Evolutionary conservation across 2,797 vertebrate species (phyloP).

Genomic region (Discoglossus pictus): DNA sequence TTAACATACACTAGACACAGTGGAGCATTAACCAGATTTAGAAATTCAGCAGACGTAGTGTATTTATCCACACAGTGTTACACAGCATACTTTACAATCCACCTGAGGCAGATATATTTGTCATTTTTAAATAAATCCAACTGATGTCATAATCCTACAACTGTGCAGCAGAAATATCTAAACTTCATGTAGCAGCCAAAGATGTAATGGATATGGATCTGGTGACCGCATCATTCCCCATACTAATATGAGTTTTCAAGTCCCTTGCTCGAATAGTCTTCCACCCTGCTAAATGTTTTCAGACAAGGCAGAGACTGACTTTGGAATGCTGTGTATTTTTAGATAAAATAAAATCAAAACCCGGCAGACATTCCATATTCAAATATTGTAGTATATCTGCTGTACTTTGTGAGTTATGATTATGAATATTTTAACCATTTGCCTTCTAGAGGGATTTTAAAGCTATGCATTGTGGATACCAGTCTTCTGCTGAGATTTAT

Average conservation of each 20-base stretch:
- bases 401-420: too few species aligned
- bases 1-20: conserved; percentile 14
- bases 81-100: conserved; percentile 40
- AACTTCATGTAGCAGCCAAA: conserved; percentile 5
- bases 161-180: conserved; percentile 20
- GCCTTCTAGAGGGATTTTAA: too few species aligned
- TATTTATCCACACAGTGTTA: conserved; percentile 30
- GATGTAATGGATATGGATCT: conserved; percentile 24
- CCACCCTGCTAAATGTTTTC: not conserved
- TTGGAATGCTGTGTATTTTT: not conserved
- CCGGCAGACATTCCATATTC: too few species aligned
- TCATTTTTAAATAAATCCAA: conserved; percentile 39
- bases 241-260: not conserved
- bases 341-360: not conserved
- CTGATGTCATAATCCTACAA: conserved; percentile 42
- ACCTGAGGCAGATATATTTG: conserved; percentile 45
- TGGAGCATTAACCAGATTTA: conserved; percentile 16
- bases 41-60: conserved; percentile 13
- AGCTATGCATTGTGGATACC: too few species aligned
- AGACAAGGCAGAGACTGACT: not conserved
- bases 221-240: not conserved
- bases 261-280: not conserved
- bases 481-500: too few species aligned
- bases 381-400: too few species aligned
- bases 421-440: too few species aligned